Evolutionary conservation across 2,888 invertebrate species (phyloP), one percentile per base, ranked within the genome.

Genomic region (Hypsopygia costalis): DNA sequence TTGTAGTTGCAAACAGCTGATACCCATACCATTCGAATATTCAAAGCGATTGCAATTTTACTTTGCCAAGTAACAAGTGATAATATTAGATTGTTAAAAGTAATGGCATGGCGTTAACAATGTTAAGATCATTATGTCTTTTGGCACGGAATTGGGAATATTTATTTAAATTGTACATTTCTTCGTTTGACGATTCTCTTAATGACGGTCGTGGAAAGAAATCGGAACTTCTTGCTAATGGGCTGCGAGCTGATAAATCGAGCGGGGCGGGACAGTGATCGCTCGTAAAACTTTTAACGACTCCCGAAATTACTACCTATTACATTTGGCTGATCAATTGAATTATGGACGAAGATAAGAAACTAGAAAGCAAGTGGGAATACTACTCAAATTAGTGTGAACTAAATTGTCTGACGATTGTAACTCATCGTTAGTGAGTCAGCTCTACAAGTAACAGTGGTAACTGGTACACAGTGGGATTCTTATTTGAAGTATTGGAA

Each of bases 241-340:
- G 63, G 43, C 49, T 53, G 47, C 45, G 50, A 56, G 52, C 60
- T 66, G 66, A 71, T 68, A 68, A 69, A 74, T 69, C 57, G 64
- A 56, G 58, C 41, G 30, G 56, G 63, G 58, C 49, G 59, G 59
- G 56, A 57, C 61, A 56, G 46, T 54, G 65, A 66, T 64, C 58
- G 62, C 61, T 64, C 62, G 63, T 71, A 61, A 71, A 78, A 72
- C 60, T 75, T 73, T 74, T 74, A 78, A 73, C 66, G 69, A 73
- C 58, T 54, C 47, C 54, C 52, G 41, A 69, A 72, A 76, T 69
- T 68, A 70, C 66, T 64, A 58, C 49, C 62, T 62, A 64, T 65
- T 65, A 67, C 59, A 62, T 62, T 65, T 43, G 48, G 49, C 48
- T 47, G 48, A 58, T 59, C 54, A 60, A 60, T 56, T 60, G 52